Base-by-base conservation (phyloP, 2,113 vertebrate species). In the Tychaedon coryphoeus region DNA sequence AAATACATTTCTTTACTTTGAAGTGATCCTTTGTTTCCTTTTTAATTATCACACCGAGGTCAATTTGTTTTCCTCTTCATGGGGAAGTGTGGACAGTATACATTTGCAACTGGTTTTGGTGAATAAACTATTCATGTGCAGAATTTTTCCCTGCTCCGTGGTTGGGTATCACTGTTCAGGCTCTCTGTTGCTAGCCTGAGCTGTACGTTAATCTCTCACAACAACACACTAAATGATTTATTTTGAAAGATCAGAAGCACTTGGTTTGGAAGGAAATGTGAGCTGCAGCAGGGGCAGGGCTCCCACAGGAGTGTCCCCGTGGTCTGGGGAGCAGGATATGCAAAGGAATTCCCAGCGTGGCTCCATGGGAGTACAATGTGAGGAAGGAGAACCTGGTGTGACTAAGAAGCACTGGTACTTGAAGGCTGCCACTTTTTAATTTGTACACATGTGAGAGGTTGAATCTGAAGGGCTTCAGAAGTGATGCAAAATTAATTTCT, bases 21-120 rank as follows among this genome's bases (percentile, higher is more conserved):
- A 95, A 92, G 58, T 47, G 71, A 83, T 86, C 58, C 88, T 97
- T 96, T 96, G 79, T 96, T 94, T 88, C 64, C 45, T 77, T 76
- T 86, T 77, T 88, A 92, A 90, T 96, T 94, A 88, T 95, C 91
- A 77, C 75, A 62, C 51, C 2, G 10, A 70, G 42, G 29, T 86
- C 26, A 77, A 77, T 93, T 94, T 90, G 56, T 88, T 96, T 94
- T 90, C 53, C 12, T 92, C 94, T 86, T 88, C 62, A 15, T 69
- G 58, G 33, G 31, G 85, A 85, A 87, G 50, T 6, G 7, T 53
- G 84, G 78, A 36, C n/a, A 61, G 67, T 29, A 64, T 42, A 51
- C 29, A 33, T 91, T 95, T 86, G 40, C 76, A 62, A 87, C 53
- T 1, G 4, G 17, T 71, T 94, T 92, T 84, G 57, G 31, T 93